A percentile compares a stretch with the other conserved stretches of the same genome.
phyloP scores from a whole-genome alignment of 2,113 vertebrate species.

The Pampusana beccarii region DNA sequence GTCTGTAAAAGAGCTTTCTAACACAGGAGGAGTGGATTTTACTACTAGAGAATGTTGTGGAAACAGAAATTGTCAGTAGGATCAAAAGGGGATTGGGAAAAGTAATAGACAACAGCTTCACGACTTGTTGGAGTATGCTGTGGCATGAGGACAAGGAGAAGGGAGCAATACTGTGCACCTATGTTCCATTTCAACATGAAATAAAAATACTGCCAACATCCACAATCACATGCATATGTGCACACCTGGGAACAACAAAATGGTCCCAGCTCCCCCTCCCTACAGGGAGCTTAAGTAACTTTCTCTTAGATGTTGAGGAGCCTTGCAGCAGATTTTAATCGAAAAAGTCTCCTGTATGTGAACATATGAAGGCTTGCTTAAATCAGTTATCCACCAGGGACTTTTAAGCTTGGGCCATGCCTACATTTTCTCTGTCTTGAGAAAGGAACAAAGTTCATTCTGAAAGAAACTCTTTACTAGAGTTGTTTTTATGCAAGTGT shows the following conservation, averaged over 20 bases:
- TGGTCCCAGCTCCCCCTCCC: neutral
- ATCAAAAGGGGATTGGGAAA: neutral
- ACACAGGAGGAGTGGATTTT: neutral
- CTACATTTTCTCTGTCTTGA: constrained; percentile 6
- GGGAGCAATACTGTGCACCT: neutral
- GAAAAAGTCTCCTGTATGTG: neutral
- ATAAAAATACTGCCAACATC: neutral
- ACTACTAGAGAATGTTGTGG: neutral
- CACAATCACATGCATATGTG: neutral
- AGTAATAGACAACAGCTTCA: neutral
- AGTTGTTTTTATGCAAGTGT: neutral
- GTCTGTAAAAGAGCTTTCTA: neutral
- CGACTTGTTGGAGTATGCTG: neutral
- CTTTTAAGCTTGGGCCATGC: neutral
- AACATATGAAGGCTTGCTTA: neutral
- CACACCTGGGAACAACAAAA: neutral
- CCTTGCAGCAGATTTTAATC: neutral
- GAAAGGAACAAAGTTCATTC: neutral
- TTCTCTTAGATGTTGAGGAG: neutral
- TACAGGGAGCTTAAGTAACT: neutral
- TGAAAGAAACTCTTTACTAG: neutral
- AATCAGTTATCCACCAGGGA: neutral
- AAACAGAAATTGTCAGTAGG: neutral
- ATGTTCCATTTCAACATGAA: neutral
- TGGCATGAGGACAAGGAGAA: neutral